Percentiles rank a stretch among this genome's conserved stretches.
These are phyloP conservation scores for Drosophila barbarae DNA, from an alignment of 2,888 invertebrate genomes.

Conservation along the genomic window DNA sequence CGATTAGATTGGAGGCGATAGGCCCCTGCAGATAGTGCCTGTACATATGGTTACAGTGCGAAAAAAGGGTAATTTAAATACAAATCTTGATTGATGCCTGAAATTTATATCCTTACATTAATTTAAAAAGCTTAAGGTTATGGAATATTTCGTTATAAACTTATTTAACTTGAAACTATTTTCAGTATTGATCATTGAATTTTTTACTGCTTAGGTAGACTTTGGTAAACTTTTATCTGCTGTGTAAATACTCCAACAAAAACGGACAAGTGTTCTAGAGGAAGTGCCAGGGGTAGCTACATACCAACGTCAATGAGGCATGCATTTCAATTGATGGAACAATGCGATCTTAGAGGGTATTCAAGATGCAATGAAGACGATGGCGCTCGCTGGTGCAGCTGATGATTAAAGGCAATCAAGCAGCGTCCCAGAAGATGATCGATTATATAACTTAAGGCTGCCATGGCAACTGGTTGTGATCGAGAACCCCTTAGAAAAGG, in stretches of 20 bases:
- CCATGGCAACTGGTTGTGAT: slow-evolving; percentile 5
- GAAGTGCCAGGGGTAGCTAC: background rate
- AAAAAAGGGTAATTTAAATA: background rate
- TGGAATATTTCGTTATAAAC: background rate
- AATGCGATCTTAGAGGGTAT: slow-evolving; percentile 20
- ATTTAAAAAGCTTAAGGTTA: background rate
- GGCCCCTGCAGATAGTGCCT: slow-evolving; percentile 11
- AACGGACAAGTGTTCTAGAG: slow-evolving; percentile 17
- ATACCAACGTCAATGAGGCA: slow-evolving; percentile 28
- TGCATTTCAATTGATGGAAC: slow-evolving; percentile 37
- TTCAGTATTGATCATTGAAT: background rate
- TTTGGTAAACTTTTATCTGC: slow-evolving; percentile 2
- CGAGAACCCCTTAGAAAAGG: slow-evolving; percentile 5
- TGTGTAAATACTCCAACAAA: slow-evolving; percentile 14
- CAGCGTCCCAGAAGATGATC: slow-evolving; percentile 20
- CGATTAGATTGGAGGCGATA: slow-evolving; percentile 36
- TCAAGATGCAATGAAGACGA: slow-evolving; percentile 23
- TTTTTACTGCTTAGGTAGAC: background rate
- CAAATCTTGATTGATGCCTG: background rate
- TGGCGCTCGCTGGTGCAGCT: background rate
- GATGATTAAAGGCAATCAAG: slow-evolving; percentile 23
- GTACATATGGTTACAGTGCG: background rate
- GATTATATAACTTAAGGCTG: slow-evolving; percentile 13
- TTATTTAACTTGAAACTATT: background rate
- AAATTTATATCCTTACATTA: background rate